Base-by-base conservation (phyloP, 2,797 vertebrate genomes). In the Anabacerthia variegaticeps region DNA sequence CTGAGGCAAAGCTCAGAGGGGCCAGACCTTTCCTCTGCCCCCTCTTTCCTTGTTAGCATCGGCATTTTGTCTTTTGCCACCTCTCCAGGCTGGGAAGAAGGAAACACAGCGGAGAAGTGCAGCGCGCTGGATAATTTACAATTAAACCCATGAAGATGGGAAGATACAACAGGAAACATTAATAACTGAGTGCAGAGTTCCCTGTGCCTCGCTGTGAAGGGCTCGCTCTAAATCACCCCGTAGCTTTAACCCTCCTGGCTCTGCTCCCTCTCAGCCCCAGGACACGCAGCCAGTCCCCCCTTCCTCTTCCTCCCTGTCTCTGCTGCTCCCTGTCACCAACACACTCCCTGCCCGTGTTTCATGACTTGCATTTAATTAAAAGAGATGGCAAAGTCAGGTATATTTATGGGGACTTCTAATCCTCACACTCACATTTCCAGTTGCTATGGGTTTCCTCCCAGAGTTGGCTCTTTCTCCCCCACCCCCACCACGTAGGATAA, bases 351-450 rank as follows among this genome's bases (percentile, higher is more conserved):
- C 91, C 86, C 6, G 7, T 74, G 91, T 74, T 96, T 95, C 91
- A 92, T 36, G 76, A 54, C 90, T 92, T 91, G 96, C 81, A 86
- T 88, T 91, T 95, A 82, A 74, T 94, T 89, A 93, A 74, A 93
- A 63, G 69, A 71, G 88, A 90, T 88, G 94, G 95, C 88, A 90
- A 73, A 94, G 85, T 27, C 85, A 83, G 96, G 89, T 94, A 34
- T 90, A 63, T 91, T 93, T 91, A 84, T 72, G 77, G 76, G 95
- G 92, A 79, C 48, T 92, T 77, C 86, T 90, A 88, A 93, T 89
- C 82, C 83, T 86, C 92, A 89, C 82, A 65, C 65, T 44, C 27
- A 32, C 36, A 74, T 67, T 68, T 90, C 69, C 89, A 85, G 94
- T 94, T 95, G 94, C 95, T 69, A 85, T 78, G 93, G 88, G 61